Evolutionary conservation across 2,888 invertebrate genomes (phyloP), one percentile per base, ranked within the genome.

Genomic region (Lasioglossum calceatum): DNA sequence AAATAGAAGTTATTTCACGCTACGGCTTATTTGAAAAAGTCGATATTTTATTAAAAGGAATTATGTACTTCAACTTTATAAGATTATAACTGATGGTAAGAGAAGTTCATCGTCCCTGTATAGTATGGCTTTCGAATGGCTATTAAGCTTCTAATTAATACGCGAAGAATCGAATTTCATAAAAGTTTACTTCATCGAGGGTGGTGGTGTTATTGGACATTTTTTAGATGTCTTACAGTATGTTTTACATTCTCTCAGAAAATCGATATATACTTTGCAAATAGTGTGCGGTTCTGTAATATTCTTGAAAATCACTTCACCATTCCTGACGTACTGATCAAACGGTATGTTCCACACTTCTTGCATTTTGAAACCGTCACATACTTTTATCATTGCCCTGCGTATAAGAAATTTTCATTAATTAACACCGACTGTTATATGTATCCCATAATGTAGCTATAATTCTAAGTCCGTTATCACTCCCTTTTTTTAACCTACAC

Each of bases 271-370:
- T 8, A 93, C 91, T 2, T 84, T 82, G 8, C 93, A 85, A 19
- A 87, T 87, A 5, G 91, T 93, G 61, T 94, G 92, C 3, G 94
- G 94, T 70, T 92, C 91, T 74, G 91, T 61, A 10, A 94, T 86
- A 74, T 88, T 42, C 19, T 91, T 91, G 82, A 94, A 94, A 0
- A 94, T 82, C 23, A 89, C 76, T 19, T 91, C 81, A 2, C 90
- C 92, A 23, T 91, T 67, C 32, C 82, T 81, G 42, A 91, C 81
- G 85, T 93, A 93, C n/a, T 91, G 87, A 27, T 81, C 64, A 83
- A 91, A 94, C 0, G 93, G 92, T 27, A 92, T 84, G 5, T 88
- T 85, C 83, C 88, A 92, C 16, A 92, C 86, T 87, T 90, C 90
- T 47, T 92, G 77, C 94, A 92, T 93, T 36, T 91, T 88, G n/a